These are phyloP conservation scores for Mormyrops attenuatus DNA, from an alignment of 2,797 vertebrate genomes.

Conservation along the genomic window DNA sequence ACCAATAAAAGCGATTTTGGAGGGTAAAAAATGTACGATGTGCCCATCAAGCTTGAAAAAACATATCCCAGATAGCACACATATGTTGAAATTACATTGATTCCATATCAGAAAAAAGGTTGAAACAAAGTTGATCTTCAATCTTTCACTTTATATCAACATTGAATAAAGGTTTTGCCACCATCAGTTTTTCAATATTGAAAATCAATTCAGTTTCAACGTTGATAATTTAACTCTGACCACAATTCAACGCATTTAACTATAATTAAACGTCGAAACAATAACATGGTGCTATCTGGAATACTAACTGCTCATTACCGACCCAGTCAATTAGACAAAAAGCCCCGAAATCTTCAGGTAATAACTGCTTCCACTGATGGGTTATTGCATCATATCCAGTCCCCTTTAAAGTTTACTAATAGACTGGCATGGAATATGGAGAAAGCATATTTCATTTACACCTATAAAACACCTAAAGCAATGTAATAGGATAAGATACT, in stretches of 20 bases:
- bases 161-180: background rate
- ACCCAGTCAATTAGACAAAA: background rate
- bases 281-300: background rate
- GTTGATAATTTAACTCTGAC: background rate
- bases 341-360: background rate
- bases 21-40: background rate
- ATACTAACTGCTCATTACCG: background rate
- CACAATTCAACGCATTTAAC: background rate
- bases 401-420: background rate
- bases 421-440: background rate
- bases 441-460: background rate
- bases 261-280: background rate
- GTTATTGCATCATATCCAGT: background rate
- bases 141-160: background rate
- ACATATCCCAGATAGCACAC: background rate
- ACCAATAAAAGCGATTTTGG: background rate
- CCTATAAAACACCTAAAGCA: background rate
- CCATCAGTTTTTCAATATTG: background rate
- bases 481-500: background rate
- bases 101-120: background rate
- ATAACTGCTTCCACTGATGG: background rate
- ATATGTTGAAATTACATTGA: background rate
- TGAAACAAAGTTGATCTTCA: background rate
- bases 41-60: background rate
- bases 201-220: background rate